Evolutionary conservation across 2,797 vertebrate genomes (phyloP).

Genomic region (Hemibagrus guttatus): DNA sequence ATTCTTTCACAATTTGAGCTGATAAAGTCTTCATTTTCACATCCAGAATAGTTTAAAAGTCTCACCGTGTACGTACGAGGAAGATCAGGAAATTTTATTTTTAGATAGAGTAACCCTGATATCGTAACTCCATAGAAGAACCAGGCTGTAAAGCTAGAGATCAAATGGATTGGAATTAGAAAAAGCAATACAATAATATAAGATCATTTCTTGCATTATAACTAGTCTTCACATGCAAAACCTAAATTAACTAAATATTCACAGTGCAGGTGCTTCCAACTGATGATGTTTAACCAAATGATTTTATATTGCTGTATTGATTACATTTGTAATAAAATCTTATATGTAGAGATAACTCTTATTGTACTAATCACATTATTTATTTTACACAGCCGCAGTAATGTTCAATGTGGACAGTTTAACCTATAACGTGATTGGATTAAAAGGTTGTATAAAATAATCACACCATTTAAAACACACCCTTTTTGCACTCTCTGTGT

Average conservation of each 20-base stretch:
- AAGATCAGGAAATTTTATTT: slow-evolving; percentile 84
- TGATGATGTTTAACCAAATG: background rate
- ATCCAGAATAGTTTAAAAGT: background rate
- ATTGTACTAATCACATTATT: too few species aligned
- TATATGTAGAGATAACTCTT: background rate
- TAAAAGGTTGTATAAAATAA: background rate
- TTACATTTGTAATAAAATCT: background rate
- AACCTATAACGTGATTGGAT: background rate
- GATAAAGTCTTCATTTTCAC: background rate
- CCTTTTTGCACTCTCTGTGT: background rate
- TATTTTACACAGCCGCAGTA: background rate
- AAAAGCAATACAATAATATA: background rate
- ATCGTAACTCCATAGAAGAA: slow-evolving; percentile 83
- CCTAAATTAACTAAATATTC: background rate
- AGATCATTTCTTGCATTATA: background rate
- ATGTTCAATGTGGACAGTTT: background rate
- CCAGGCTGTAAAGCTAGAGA: slow-evolving; percentile 84
- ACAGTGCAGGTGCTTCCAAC: background rate
- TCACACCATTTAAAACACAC: background rate
- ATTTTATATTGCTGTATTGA: too few species aligned
- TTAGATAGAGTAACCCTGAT: slow-evolving; percentile 84
- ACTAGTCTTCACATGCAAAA: background rate
- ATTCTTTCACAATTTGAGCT: background rate
- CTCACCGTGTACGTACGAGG: slow-evolving; percentile 81
- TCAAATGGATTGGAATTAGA: slow-evolving; percentile 40